Conservation (phyloP, 2,888 invertebrate species). For the Cryptocephalus primarius region DNA sequence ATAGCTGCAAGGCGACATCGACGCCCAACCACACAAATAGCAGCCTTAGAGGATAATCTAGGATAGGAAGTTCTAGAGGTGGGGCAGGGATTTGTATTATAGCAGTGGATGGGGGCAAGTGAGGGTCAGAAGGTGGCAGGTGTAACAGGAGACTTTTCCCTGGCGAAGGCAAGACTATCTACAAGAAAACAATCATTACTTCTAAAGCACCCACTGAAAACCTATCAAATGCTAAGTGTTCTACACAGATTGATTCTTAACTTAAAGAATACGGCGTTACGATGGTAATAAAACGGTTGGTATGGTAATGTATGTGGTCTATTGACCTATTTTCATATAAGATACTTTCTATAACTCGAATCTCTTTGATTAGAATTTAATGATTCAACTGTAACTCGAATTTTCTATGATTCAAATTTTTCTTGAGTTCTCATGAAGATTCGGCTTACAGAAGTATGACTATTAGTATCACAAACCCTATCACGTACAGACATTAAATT, state of each 20-base stretch:
- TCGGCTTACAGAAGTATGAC: too few relatives aligned
- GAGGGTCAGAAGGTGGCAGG: conserved; percentile 59
- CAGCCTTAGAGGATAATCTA: conserved; percentile 84
- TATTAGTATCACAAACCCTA: too few relatives aligned
- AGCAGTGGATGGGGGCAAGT: conserved; percentile 52
- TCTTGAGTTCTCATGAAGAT: too few relatives aligned
- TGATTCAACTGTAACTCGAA: too few relatives aligned
- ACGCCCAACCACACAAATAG: conserved; percentile 84
- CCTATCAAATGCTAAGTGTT: not conserved
- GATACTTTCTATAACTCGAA: too few relatives aligned
- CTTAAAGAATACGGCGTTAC: too few relatives aligned
- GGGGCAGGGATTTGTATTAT: conserved; percentile 68
- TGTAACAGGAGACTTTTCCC: conserved; percentile 77
- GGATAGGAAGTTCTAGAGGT: conserved; percentile 78
- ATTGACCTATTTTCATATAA: too few relatives aligned
- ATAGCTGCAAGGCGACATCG: conserved; percentile 84
- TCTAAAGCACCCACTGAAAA: not conserved
- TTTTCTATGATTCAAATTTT: too few relatives aligned
- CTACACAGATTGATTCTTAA: too few relatives aligned
- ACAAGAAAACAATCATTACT: conserved; percentile 3
- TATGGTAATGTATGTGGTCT: too few relatives aligned
- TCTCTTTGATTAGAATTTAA: too few relatives aligned
- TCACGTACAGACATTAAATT: not conserved
- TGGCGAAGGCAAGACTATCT: conserved; percentile 60
- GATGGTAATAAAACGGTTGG: too few relatives aligned